These are phyloP conservation scores for Galerucella pusilla DNA, from an alignment of 2,888 invertebrate genomes.

Conservation along the genomic window DNA sequence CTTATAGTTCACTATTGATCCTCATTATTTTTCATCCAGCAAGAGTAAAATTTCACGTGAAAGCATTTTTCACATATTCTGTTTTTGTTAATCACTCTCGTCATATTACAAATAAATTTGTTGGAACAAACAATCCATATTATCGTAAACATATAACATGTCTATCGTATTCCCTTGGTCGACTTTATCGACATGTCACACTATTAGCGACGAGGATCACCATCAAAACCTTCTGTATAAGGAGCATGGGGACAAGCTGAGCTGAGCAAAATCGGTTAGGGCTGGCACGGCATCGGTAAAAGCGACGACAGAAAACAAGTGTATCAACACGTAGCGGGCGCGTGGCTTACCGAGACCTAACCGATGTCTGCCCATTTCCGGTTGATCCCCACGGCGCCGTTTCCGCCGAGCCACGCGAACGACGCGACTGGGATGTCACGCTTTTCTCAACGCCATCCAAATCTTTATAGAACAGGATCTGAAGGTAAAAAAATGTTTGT, in stretches of 20 bases:
- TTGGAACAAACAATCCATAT: background rate
- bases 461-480: slow-evolving; percentile 10
- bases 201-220: background rate
- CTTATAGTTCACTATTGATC: too few relatives aligned
- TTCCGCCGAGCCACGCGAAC: slow-evolving; percentile 55
- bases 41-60: too few relatives aligned
- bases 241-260: background rate
- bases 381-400: slow-evolving; percentile 58
- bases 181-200: background rate
- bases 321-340: slow-evolving; percentile 62
- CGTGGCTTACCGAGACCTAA: slow-evolving; percentile 59
- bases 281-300: slow-evolving; percentile 36
- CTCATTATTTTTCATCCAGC: too few relatives aligned
- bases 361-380: slow-evolving; percentile 63
- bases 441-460: slow-evolving; percentile 45
- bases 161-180: background rate
- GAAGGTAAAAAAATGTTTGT: too few relatives aligned
- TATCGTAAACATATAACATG: slow-evolving; percentile 1
- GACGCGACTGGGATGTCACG: slow-evolving; percentile 57
- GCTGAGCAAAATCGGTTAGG: slow-evolving; percentile 3
- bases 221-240: slow-evolving; percentile 9
- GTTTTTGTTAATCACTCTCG: background rate
- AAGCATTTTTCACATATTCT: too few relatives aligned
- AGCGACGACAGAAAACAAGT: slow-evolving; percentile 50
- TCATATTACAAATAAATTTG: background rate